Evolutionary conservation across 30 jellyfish, hydroid and myxozoan genomes (phyloP), one percentile per base, ranked within the genome.

Genomic region (Hydra vulgaris): DNA sequence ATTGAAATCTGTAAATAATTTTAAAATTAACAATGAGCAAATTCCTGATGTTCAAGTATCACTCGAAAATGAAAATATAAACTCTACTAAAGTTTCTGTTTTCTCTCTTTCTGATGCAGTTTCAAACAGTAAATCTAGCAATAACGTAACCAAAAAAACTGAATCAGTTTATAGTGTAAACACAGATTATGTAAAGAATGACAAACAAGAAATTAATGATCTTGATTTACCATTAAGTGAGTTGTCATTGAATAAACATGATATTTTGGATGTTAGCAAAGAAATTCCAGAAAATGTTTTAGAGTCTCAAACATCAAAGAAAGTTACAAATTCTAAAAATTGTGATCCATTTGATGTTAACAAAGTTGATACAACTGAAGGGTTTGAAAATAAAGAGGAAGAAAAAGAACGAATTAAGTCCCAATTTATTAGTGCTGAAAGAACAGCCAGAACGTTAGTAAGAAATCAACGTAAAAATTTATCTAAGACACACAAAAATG

Each of bases 391-490:
- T 40, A 12, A 40, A 12, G 61, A 40, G 61, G 12, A 67, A 55
- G 84, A 80, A 66, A 69, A 66, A 27, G 24, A 70, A 66, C 0
- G n/a, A 20, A 21, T 40, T 7, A 67, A 70, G 67, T 17, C 22
- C 73, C 84, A 53, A 61, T 66, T 80, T 70, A 84, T 22, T 7
- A 55, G 69, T 23, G 87, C 87, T 21, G 87, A 80, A 76, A 55
- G 87, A 66, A 70, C 87, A 0, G 87, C 81, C 12, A 55, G 87
- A 23, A 70, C 24, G 26, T 24, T 80, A 68, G 66, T 80, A 70
- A 56, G 87, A 21, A 80, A 80, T 25, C 87, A 80, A 27, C 67
- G 87, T 17, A 80, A 52, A 80, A 25, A 26, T 70, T 24, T 71
- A 0, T 20, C 69, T 4, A 40, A 67, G 19, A 53, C 5, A 70